Conservation (phyloP, 2,113 vertebrate species). For the Ptilorrhoa leucosticta region DNA sequence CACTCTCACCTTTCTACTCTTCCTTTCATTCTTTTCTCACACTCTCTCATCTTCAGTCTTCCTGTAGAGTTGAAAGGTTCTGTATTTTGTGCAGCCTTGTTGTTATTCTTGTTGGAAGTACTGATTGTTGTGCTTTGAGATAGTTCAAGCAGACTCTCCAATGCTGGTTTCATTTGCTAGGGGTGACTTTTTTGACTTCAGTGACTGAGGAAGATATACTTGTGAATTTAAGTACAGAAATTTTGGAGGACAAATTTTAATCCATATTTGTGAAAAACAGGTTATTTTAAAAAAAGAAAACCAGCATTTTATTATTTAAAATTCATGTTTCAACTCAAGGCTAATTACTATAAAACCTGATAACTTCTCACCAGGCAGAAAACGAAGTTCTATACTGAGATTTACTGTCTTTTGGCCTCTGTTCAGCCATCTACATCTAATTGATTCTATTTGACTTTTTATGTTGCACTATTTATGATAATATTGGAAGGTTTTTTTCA, state of each 20-base stretch:
- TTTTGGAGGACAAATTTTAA: neutral
- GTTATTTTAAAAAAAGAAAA: neutral
- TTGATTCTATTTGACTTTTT: neutral
- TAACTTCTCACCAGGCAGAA: neutral
- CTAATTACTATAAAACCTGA: neutral
- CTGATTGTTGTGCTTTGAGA: neutral
- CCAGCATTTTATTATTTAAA: neutral
- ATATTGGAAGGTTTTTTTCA: neutral
- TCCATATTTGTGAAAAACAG: neutral
- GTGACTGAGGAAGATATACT: neutral
- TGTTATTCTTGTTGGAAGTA: neutral
- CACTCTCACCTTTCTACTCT: rapidly evolving
- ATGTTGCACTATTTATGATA: neutral
- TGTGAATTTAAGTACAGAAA: neutral
- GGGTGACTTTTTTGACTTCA: neutral
- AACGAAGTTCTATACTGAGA: neutral
- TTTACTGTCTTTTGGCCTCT: neutral
- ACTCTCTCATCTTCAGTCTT: neutral
- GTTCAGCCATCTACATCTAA: neutral
- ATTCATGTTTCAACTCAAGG: neutral
- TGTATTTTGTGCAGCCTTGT: neutral
- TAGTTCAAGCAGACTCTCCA: neutral
- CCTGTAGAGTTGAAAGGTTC: neutral
- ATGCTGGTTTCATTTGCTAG: neutral
- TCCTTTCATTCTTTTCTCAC: neutral